Conservation (phyloP, 1,140 invertebrate species). For the Akabosia matsudoensis region DNA sequence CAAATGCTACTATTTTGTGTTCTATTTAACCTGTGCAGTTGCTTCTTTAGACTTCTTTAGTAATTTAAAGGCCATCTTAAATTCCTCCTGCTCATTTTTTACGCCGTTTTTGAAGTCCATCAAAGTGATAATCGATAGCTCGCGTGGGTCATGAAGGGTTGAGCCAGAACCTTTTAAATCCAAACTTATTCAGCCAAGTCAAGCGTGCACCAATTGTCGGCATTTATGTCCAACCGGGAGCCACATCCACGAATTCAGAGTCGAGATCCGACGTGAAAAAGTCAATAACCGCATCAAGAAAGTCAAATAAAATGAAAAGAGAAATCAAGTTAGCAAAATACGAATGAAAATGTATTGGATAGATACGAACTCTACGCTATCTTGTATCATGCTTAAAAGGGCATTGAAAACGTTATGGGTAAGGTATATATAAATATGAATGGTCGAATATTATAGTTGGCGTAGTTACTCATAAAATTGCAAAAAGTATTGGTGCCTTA, state of each 20-base stretch:
- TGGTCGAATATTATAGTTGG: no score
- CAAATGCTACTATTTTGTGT: not conserved
- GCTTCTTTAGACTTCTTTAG: conserved; percentile 35
- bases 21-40: not conserved
- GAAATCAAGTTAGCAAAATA: not conserved
- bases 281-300: not conserved
- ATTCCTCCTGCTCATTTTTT: conserved; percentile 40
- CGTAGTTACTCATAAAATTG: no score
- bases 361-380: no score
- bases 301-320: not conserved
- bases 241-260: conserved; percentile 25
- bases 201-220: not conserved
- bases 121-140: conserved; percentile 48
- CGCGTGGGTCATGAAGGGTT: conserved; percentile 42
- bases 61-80: conserved; percentile 47
- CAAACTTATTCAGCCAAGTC: conserved; percentile 35
- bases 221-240: conserved; percentile 13
- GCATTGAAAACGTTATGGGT: no score
- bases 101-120: conserved; percentile 46
- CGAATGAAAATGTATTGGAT: not conserved
- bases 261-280: not conserved
- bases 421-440: no score
- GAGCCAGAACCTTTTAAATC: conserved; percentile 38
- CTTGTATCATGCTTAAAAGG: no score
- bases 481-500: no score